Percentiles rank a stretch among this genome's conserved stretches.
These are phyloP conservation scores for Helobdella robusta DNA, from an alignment of 2,888 invertebrate species.

Conservation along the genomic window DNA sequence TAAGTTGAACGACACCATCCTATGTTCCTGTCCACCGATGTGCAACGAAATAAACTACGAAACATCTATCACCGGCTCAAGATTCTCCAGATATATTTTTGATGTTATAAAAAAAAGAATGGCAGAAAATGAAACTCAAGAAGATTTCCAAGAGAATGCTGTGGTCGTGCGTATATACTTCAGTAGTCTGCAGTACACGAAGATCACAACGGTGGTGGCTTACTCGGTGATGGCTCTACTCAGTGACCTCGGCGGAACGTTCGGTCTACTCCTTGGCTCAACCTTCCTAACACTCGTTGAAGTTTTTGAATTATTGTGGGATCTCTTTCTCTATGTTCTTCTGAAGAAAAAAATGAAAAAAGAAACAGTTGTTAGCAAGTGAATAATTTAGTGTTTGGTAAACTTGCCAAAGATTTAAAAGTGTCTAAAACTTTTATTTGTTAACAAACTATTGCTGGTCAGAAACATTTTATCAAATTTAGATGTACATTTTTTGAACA, in stretches of 20 bases:
- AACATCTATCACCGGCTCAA: background rate
- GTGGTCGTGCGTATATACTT: background rate
- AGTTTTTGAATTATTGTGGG: too few species aligned
- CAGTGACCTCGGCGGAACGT: slow-evolving; percentile 16
- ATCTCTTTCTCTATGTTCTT: too few species aligned
- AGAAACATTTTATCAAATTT: too few species aligned
- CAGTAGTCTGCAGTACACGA: background rate
- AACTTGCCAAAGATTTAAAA: too few species aligned
- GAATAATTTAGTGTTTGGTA: too few species aligned
- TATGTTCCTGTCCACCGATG: slow-evolving; percentile 14
- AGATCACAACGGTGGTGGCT: background rate
- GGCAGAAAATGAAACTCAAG: background rate
- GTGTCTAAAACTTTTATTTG: too few species aligned
- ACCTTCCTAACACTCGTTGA: slow-evolving; percentile 15
- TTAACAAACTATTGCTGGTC: too few species aligned
- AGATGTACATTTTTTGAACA: too few species aligned
- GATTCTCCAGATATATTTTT: background rate
- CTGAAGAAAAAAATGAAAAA: too few species aligned
- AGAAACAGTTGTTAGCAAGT: too few species aligned
- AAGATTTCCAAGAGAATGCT: background rate
- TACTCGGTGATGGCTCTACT: slow-evolving; percentile 15
- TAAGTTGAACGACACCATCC: background rate
- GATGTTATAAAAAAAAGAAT: background rate
- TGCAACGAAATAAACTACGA: background rate
- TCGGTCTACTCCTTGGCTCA: slow-evolving; percentile 8